phyloP scores from a whole-genome alignment of 1,140 invertebrate genomes.

The Drosophila jambulina region DNA sequence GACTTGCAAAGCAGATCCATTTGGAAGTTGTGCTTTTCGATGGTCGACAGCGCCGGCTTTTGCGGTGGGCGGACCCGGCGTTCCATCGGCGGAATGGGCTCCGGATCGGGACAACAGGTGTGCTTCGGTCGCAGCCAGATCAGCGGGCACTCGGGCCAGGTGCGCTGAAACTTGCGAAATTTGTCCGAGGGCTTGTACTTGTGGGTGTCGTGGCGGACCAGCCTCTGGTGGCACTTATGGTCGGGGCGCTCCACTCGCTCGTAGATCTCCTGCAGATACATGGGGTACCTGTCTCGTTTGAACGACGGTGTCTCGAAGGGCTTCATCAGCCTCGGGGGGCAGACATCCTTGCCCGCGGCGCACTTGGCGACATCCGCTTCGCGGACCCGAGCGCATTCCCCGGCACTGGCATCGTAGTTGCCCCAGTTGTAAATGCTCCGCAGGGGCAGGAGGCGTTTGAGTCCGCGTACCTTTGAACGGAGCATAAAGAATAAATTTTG shows the following conservation, averaged over 20 bases:
- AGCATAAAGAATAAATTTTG: conserved; percentile 28
- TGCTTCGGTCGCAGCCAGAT: conserved; percentile 38
- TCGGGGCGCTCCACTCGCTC: not conserved
- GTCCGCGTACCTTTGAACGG: not conserved
- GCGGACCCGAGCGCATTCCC: conserved; percentile 23
- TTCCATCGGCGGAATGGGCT: not conserved
- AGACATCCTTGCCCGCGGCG: not conserved
- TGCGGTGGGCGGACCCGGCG: conserved; percentile 12
- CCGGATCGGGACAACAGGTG: conserved; percentile 47
- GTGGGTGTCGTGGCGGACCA: conserved; percentile 29
- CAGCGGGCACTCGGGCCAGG: conserved; percentile 62
- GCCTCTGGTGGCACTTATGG: conserved; percentile 7
- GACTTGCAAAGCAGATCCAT: conserved; percentile 30
- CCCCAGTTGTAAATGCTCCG: conserved; percentile 35
- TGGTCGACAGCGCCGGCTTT: not conserved
- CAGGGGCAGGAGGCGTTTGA: not conserved
- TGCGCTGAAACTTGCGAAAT: conserved; percentile 51
- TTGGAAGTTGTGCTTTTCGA: conserved; percentile 16
- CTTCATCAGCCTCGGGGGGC: not conserved
- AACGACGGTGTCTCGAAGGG: not conserved
- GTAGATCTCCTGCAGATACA: conserved; percentile 32
- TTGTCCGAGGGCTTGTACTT: conserved; percentile 59
- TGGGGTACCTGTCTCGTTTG: conserved; percentile 3
- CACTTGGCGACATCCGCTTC: conserved; percentile 8
- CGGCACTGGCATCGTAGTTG: conserved; percentile 37